Base-by-base conservation (phyloP, 2,888 invertebrate species). In the Brenthis daphne region DNA sequence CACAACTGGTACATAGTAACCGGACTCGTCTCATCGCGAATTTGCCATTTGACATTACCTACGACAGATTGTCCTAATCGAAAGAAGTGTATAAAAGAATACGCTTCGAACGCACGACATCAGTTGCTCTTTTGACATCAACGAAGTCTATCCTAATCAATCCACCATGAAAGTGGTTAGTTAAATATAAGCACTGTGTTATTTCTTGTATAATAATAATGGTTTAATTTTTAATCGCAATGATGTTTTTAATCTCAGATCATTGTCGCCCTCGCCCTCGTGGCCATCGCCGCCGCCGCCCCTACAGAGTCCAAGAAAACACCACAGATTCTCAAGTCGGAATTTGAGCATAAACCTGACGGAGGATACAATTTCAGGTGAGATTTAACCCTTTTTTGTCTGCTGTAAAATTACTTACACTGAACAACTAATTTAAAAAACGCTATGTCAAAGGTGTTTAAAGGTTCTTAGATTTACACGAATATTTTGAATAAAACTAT, bases 41-140 rank as follows among this genome's bases (percentile, higher is more conserved):
- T 43, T 43, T 43, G 37, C 11, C 37, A 3, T 43, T 43, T 43
- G 11, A 43, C 11, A 43, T 43, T 43, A 24, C 24, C 86, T 84
- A 85, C 82, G 86, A 87, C 82, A 80, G 73, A 74, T 79, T 79
- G 79, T 73, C 75, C 75, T 6, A 66, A 16, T n/a, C 58, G 47
- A 16, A 80, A 82, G 85, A 85, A 87, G 85, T 86, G 86, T 90
- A 90, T 91, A 90, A 86, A 91, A 90, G 89, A 86, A 79, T 83
- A 81, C 79, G 83, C 77, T 75, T 77, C 78, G 73, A 79, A 68
- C 76, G 75, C 77, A 75, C 73, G 76, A 76, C 84, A 90, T 89
- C 90, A 91, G 88, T 90, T 82, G 86, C 83, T 82, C 83, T 82
- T 83, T 82, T 82, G 85, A 74, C 80, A 81, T 79, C 84, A 77